Base-by-base conservation (phyloP, 2,113 vertebrate species). In the Octodon degus region DNA sequence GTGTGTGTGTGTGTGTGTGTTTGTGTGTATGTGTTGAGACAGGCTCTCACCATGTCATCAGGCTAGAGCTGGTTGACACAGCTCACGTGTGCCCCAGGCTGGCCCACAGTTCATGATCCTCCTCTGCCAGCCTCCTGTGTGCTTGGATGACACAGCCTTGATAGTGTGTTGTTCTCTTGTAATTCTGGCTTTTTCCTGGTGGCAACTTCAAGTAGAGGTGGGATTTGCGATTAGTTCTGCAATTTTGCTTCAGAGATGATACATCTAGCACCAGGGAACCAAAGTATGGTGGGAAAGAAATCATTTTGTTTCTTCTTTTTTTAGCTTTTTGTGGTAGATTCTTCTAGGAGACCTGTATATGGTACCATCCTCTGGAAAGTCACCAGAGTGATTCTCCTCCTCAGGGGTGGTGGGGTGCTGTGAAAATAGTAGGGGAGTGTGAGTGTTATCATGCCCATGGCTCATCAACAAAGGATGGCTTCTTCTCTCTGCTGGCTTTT, bases 191-290 rank as follows among this genome's bases (percentile, higher is more conserved):
- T 67, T 9, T 86, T 93, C 16, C 16, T 53, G 27, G 68, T 40
- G 85, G 25, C 60, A 83, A 24, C 55, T 19, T 58, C 55, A 58
- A 58, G 55, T 19, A 58, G 25, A 58, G 40, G 20, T 17, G 32
- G 55, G 37, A 90, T 50, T 13, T 40, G 8, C 70, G 70, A 24
- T 79, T 43, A 74, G 53, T 83, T 55, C 25, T 85, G 2, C 60
- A 27, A 30, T 95, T 92, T 83, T 95, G 76, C 70, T 82, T 95
- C 32, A 55, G 17, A 77, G 62, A 47, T 70, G 86, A 43, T 68
- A 47, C 7, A 77, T 72, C 68, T 47, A 24, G 47, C 68, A 37
- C 5, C 32, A 89, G 27, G 93, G 93, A 85, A 40, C 30, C 40
- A 87, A n/a, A 68, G 60, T 93, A 50, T 88, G 10, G 77, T 53